phyloP scores from a whole-genome alignment of 2,113 vertebrate genomes.

The Bucco capensis region DNA sequence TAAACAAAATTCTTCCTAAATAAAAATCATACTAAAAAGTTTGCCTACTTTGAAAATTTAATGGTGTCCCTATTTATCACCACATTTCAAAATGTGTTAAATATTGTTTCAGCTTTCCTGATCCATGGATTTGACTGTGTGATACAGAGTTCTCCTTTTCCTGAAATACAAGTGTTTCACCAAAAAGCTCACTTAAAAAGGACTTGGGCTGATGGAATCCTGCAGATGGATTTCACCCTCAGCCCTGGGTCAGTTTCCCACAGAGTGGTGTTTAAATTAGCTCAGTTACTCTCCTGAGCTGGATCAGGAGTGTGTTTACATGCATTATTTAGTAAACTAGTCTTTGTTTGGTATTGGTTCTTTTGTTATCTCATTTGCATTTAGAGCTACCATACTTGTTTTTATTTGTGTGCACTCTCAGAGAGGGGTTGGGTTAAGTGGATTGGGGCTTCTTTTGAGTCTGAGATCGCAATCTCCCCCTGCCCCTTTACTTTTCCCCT shows the following conservation, averaged over 20 bases:
- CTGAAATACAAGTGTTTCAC: background rate
- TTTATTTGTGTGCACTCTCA: too few relatives aligned
- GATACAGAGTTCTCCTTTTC: background rate
- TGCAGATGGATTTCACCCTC: background rate
- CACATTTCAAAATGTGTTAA: background rate
- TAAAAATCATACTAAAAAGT: background rate
- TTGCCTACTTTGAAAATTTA: background rate
- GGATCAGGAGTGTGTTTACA: accelerated
- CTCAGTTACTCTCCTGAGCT: background rate
- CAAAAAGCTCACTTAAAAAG: background rate
- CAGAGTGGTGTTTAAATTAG: background rate
- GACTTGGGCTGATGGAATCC: background rate
- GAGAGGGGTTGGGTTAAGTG: too few relatives aligned
- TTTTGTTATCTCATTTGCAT: too few relatives aligned
- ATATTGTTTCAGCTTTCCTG: background rate
- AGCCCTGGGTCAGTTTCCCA: background rate
- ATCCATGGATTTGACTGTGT: background rate
- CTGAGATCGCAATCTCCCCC: too few relatives aligned
- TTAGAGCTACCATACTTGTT: too few relatives aligned
- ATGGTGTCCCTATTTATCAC: background rate
- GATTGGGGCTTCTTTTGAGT: too few relatives aligned
- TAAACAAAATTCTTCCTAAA: background rate
- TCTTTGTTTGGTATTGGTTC: too few relatives aligned
- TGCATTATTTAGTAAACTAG: too few relatives aligned
- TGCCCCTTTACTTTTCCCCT: too few relatives aligned